Evolutionary conservation across 2,113 vertebrate genomes (phyloP), one percentile per base, ranked within the genome.

Genomic region (Monopterus albus): DNA sequence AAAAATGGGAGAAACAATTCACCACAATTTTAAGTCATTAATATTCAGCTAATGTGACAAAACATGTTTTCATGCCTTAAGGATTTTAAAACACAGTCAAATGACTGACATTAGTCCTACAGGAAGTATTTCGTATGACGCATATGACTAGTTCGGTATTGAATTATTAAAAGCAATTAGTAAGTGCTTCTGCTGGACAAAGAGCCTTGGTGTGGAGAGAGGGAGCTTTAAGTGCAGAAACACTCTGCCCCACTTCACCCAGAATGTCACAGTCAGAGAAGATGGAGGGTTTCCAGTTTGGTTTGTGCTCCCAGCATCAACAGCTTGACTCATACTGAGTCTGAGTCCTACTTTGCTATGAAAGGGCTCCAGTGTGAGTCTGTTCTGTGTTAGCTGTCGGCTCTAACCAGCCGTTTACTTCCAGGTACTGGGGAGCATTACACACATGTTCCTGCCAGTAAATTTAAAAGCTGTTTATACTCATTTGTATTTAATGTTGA

Each of bases 171-270:
- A 63, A 53, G 10, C 62, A 39, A 45, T 56, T 53, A 38, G 53
- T 20, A 35, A 58, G 63, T 49, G 28, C 23, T 18, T 17, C 21
- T 31, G 23, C 29, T 1, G 3, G 23, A 75, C 75, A 82, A 78
- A 82, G 55, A 56, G 59, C 40, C 42, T 38, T 53, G 70, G 59
- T 78, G 36, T 74, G 49, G 28, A 29, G 63, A 46, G 49, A 38
- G 31, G 43, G 57, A 39, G 40, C n/a, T n/a, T n/a, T n/a, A 25
- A 64, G 35, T 13, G 33, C 42, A 72, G 26, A 46, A 46, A 23
- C 39, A 40, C 42, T 60, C 55, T 25, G 56, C 23, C 45, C 29
- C 42, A 45, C 69, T 40, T 63, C 64, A 55, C 61, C 17, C 47
- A 31, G 0, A 31, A 53, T 65, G 61, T 33, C 14, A 9, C 47